Percentiles rank a stretch among this genome's conserved stretches.
Evolutionary conservation across 2,888 invertebrate genomes (phyloP).

Genomic region (Tribolium freemani): DNA sequence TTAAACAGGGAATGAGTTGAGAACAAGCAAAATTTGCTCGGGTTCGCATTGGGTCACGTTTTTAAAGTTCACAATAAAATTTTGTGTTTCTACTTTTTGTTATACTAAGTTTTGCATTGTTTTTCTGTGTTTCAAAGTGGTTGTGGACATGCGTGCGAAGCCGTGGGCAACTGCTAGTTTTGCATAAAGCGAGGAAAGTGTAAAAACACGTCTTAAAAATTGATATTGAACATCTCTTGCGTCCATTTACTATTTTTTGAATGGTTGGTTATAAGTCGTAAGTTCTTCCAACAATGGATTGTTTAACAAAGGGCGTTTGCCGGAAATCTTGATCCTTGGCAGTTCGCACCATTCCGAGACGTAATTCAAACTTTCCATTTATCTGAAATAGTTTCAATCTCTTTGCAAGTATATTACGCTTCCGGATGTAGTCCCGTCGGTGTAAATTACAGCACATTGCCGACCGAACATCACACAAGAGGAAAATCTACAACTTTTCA

Average conservation of each 20-base stretch:
- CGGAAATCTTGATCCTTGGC: background rate
- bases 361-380: constrained; percentile 9
- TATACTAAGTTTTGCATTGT: no score
- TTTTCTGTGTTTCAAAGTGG: no score
- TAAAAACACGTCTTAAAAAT: background rate
- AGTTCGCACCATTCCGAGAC: background rate
- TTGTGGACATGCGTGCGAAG: no score
- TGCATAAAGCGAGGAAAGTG: background rate
- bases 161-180: no score
- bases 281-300: constrained; percentile 6
- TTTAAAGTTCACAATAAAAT: no score
- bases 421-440: background rate
- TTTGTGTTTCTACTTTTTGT: no score
- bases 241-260: background rate
- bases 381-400: constrained; percentile 9
- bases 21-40: no score
- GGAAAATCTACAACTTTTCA: background rate
- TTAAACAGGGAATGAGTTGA: no score
- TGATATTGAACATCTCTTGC: background rate
- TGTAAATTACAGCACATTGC: background rate
- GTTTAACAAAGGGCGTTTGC: constrained; percentile 8
- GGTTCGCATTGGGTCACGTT: no score
- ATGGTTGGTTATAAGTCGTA: background rate
- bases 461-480: background rate
- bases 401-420: background rate